A percentile compares a stretch with the other conserved stretches of the same genome.
These are phyloP conservation scores for Saccopteryx leptura DNA, from an alignment of 2,113 vertebrate species.

Conservation along the genomic window DNA sequence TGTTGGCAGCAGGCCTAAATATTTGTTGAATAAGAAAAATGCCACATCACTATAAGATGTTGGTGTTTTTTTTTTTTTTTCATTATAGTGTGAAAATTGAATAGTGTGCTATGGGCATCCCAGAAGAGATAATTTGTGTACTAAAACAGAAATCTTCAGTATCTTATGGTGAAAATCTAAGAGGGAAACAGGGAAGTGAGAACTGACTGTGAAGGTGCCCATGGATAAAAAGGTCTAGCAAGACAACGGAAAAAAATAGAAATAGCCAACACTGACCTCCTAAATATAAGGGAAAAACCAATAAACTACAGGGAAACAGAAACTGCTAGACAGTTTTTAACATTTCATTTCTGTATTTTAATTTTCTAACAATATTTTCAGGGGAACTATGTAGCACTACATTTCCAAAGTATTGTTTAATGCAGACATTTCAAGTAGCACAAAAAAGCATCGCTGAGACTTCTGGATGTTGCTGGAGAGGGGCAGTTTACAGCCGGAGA, in stretches of 20 bases:
- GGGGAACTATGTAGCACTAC: background rate
- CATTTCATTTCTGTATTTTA: conserved; percentile 12
- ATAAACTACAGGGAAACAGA: background rate
- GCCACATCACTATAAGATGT: background rate
- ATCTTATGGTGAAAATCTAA: background rate
- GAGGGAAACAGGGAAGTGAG: background rate
- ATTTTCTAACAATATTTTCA: background rate
- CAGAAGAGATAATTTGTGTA: background rate
- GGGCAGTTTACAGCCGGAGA: background rate
- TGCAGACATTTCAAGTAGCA: background rate
- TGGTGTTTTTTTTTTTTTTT: conserved; percentile 55
- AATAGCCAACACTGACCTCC: background rate
- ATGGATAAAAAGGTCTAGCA: background rate
- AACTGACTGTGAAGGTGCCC: background rate
- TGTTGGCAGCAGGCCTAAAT: conserved; percentile 5
- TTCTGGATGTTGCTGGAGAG: background rate
- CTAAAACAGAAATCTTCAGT: background rate
- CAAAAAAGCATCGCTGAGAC: background rate
- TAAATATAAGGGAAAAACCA: background rate
- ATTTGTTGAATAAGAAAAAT: conserved; percentile 55
- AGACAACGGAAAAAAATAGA: background rate
- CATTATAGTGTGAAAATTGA: background rate
- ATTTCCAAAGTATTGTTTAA: background rate
- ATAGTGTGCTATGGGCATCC: background rate
- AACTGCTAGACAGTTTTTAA: background rate